Conservation (phyloP, 2,113 vertebrate genomes). For the Tursiops truncatus region DNA sequence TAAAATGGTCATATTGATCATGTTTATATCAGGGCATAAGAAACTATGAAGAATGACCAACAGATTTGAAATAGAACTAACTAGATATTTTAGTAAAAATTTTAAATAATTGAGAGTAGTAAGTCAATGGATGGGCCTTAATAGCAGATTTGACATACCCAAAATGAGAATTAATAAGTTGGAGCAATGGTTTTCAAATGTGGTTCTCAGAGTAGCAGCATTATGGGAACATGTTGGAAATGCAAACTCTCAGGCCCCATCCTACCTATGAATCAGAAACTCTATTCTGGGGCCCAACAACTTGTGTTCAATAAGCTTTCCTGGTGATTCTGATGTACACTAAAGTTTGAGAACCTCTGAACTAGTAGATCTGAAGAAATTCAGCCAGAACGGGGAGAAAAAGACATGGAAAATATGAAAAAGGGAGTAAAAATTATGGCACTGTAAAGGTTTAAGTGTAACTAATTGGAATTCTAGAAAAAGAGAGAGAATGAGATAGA, state of each 20-base stretch:
- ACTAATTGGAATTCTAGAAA: background rate
- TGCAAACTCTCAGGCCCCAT: background rate
- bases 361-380: background rate
- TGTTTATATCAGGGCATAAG: background rate
- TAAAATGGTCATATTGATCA: background rate
- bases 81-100: background rate
- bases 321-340: background rate
- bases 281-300: background rate
- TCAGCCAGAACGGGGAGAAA: background rate
- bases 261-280: background rate
- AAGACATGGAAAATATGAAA: background rate
- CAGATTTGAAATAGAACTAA: background rate
- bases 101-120: background rate
- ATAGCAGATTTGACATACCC: background rate
- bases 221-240: background rate
- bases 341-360: background rate
- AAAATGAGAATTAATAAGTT: background rate
- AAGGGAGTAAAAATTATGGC: background rate
- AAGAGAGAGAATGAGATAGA: background rate
- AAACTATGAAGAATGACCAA: background rate
- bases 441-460: background rate
- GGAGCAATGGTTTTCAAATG: background rate
- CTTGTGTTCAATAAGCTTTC: background rate
- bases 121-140: background rate
- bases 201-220: background rate